phyloP scores from a whole-genome alignment of 1,140 invertebrate genomes.

The Bilobella aurantiaca region DNA sequence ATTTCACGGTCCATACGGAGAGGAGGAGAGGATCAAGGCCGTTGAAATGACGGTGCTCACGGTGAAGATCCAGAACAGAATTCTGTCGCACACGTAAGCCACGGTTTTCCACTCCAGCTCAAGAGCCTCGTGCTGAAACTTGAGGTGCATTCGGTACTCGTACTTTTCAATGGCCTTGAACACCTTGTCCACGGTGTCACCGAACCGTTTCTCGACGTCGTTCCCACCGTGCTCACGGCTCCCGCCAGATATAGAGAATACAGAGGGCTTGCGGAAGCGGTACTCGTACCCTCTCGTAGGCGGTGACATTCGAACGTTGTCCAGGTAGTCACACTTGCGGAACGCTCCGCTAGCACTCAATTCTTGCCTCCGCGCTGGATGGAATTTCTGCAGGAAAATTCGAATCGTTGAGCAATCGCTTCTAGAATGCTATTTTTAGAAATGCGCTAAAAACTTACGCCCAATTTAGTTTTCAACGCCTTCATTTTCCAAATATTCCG shows the following conservation, averaged over 20 bases:
- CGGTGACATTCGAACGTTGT: constrained; percentile 36
- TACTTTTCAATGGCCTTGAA: constrained; percentile 60
- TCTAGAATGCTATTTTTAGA: not conserved
- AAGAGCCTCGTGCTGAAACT: constrained; percentile 54
- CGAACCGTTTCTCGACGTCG: constrained; percentile 42
- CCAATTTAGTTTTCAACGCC: constrained; percentile 22
- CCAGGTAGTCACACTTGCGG: constrained; percentile 28
- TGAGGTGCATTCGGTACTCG: constrained; percentile 54
- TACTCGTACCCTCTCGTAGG: constrained; percentile 33
- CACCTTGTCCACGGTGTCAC: constrained; percentile 54
- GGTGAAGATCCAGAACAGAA: constrained; percentile 57
- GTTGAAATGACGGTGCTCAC: constrained; percentile 53
- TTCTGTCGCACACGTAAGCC: constrained; percentile 56
- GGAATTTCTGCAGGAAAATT: constrained; percentile 17
- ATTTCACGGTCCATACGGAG: constrained; percentile 43
- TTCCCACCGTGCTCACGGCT: not conserved
- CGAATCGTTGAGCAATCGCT: not conserved
- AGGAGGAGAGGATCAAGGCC: constrained; percentile 51
- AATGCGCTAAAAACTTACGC: constrained; percentile 13
- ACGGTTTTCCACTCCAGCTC: constrained; percentile 68
- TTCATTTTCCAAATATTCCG: constrained; percentile 17
- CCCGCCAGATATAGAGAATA: not conserved
- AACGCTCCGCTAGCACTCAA: constrained; percentile 24
- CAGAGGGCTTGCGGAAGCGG: not conserved
- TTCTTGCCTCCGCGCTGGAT: constrained; percentile 19